phyloP scores from a whole-genome alignment of 1,140 invertebrate genomes.

The Trichonephila inaurata region DNA sequence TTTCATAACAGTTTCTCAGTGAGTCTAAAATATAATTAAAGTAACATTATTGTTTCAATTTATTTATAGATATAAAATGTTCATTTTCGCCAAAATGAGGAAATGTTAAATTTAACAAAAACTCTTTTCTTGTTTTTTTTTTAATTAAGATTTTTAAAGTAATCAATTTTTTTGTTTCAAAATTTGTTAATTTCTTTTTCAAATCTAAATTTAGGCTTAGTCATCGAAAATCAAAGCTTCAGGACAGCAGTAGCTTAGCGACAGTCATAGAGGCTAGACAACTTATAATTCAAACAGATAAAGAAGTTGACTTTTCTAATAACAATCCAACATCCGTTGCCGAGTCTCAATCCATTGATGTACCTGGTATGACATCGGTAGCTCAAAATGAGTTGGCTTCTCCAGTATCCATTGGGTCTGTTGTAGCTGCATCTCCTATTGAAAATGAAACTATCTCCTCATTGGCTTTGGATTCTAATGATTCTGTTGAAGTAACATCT shows the following conservation, averaged over 20 bases:
- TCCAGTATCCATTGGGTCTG: not conserved
- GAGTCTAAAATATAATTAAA: too few relatives aligned
- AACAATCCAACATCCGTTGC: not conserved
- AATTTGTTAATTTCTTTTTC: not conserved
- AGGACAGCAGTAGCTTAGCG: not conserved
- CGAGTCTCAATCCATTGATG: not conserved
- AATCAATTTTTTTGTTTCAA: too few relatives aligned
- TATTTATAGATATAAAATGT: too few relatives aligned
- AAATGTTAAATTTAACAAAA: too few relatives aligned
- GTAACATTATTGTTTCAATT: too few relatives aligned
- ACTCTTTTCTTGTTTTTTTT: too few relatives aligned
- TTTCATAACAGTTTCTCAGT: too few relatives aligned
- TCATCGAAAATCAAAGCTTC: slow-evolving; percentile 18
- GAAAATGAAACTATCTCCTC: not conserved
- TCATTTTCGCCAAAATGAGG: too few relatives aligned
- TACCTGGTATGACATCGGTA: not conserved
- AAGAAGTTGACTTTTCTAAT: not conserved
- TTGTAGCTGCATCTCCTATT: not conserved
- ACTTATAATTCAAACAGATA: not conserved
- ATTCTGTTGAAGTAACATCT: not conserved
- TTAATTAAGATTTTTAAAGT: too few relatives aligned
- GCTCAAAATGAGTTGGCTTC: not conserved
- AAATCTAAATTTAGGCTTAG: slow-evolving; percentile 13
- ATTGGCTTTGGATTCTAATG: not conserved
- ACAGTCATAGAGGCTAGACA: not conserved